phyloP scores from a whole-genome alignment of 2,113 vertebrate genomes.

The Piprites chloris region DNA sequence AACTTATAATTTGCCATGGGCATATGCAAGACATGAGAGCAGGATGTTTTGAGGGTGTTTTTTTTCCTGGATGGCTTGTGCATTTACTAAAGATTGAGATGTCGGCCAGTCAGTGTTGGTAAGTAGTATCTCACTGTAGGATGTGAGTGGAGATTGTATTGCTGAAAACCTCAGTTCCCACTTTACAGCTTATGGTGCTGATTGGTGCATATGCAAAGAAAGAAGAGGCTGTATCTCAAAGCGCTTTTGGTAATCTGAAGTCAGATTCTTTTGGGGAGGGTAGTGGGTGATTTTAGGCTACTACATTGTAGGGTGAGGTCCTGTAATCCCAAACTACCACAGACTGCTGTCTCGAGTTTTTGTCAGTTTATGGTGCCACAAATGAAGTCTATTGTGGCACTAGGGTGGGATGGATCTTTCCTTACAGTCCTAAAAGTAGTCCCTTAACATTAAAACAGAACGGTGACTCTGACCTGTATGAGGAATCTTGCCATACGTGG shows the following conservation, averaged over 20 bases:
- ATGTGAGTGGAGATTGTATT: not conserved
- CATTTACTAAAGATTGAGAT: not conserved
- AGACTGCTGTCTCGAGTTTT: not conserved
- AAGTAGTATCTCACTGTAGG: not conserved
- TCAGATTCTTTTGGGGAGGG: not conserved
- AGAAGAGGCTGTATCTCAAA: not conserved
- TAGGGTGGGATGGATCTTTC: not conserved
- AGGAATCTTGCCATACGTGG: not conserved
- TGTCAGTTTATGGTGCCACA: not conserved
- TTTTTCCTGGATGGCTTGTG: not conserved
- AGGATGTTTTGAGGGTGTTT: not conserved
- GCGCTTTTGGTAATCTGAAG: rapidly evolving
- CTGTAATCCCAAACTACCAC: not conserved
- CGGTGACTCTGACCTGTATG: not conserved
- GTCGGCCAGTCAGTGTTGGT: not conserved
- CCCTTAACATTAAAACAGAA: not conserved
- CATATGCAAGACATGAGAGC: not conserved
- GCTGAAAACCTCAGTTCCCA: not conserved
- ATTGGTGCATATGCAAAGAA: rapidly evolving
- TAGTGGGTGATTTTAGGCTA: not conserved
- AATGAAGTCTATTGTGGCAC: not conserved
- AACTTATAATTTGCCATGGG: not conserved
- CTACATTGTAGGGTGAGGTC: rapidly evolving
- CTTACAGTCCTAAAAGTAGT: not conserved
- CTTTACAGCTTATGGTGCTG: not conserved